These are phyloP conservation scores for Mimas tiliae DNA, from an alignment of 2,888 invertebrate genomes.

Conservation along the genomic window DNA sequence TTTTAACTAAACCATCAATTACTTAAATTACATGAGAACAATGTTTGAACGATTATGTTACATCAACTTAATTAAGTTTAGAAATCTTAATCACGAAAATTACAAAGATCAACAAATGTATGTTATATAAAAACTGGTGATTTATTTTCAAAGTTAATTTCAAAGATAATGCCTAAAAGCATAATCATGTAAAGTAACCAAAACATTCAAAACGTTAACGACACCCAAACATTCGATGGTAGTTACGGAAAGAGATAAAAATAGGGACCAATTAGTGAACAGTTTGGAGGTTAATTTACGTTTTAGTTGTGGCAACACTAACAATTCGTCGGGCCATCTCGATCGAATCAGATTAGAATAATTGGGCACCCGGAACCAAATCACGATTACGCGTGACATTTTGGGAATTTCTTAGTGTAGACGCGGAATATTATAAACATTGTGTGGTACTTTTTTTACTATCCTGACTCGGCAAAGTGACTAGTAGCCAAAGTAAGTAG, in stretches of 20 bases:
- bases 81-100: neutral
- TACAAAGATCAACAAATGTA: neutral
- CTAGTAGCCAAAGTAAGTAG: too few relatives aligned
- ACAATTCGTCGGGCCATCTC: conserved; percentile 22
- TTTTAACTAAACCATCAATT: neutral
- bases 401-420: conserved; percentile 5
- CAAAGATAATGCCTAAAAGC: neutral
- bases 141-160: too few relatives aligned
- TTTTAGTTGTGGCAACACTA: conserved; percentile 21
- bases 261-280: conserved; percentile 51
- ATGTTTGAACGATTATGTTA: neutral
- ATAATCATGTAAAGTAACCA: too few relatives aligned
- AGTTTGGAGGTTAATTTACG: conserved; percentile 19
- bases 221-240: conserved; percentile 27
- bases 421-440: conserved; percentile 3
- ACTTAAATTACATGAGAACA: neutral
- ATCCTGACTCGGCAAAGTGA: too few relatives aligned
- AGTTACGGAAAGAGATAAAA: conserved; percentile 38
- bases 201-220: conserved; percentile 9
- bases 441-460: neutral
- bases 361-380: conserved; percentile 25
- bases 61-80: conserved; percentile 5
- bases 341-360: conserved; percentile 26
- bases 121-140: too few relatives aligned
- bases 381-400: conserved; percentile 22